A percentile compares a stretch with the other conserved stretches of the same genome.
Evolutionary conservation across 1,140 invertebrate genomes (phyloP).

Genomic region (Listronotus bonariensis): DNA sequence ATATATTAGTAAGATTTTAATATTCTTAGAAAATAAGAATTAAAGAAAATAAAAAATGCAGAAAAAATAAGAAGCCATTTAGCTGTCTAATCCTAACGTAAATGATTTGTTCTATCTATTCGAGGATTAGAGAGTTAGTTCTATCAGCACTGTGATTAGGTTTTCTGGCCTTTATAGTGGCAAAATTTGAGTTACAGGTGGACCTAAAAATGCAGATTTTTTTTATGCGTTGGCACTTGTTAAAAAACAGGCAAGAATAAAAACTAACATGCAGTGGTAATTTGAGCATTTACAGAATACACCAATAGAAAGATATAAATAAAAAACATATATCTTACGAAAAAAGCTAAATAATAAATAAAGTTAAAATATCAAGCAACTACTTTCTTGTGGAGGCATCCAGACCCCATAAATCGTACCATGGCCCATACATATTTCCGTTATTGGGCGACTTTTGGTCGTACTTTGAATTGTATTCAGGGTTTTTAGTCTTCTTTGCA

Average conservation of each 20-base stretch:
- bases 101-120: conserved; percentile 39
- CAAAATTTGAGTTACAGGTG: conserved; percentile 68
- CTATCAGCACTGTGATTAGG: conserved; percentile 80
- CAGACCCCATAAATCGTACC: conserved; percentile 85
- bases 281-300: too few species aligned
- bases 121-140: conserved; percentile 72
- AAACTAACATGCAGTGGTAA: too few species aligned
- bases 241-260: background rate
- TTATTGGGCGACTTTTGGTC: conserved; percentile 62
- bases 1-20: too few species aligned
- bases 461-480: conserved; percentile 58
- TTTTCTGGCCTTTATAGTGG: conserved; percentile 84
- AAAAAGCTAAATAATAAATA: too few species aligned
- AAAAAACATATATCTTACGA: too few species aligned
- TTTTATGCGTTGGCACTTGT: background rate
- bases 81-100: background rate
- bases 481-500: conserved; percentile 56
- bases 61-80: too few species aligned
- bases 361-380: background rate
- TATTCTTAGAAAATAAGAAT: too few species aligned
- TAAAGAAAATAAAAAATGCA: too few species aligned
- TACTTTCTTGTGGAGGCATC: conserved; percentile 57
- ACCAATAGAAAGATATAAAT: too few species aligned
- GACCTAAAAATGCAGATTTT: too few species aligned
- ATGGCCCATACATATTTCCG: conserved; percentile 78